Conservation (phyloP, 2,113 vertebrate genomes). For the Hymenochirus boettgeri region DNA sequence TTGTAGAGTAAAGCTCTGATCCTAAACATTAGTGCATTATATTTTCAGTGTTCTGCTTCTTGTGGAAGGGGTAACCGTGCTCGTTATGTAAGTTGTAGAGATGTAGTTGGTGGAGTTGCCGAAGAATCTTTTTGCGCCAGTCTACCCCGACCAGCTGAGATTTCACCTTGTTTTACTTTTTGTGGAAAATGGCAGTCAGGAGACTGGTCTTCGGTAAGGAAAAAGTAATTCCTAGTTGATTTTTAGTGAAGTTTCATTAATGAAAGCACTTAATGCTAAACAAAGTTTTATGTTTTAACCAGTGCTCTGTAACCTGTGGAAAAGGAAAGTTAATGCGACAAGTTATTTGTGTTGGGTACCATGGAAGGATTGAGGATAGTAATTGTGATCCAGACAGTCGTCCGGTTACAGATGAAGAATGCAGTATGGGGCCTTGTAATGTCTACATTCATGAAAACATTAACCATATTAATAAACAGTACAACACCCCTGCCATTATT, state of each 20-base stretch:
- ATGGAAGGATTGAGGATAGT: conserved; percentile 74
- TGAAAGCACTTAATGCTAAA: background rate
- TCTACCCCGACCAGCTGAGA: conserved; percentile 76
- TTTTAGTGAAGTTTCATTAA: background rate
- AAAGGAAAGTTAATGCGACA: conserved; percentile 73
- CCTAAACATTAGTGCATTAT: conserved; percentile 34
- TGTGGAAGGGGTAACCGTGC: conserved; percentile 82
- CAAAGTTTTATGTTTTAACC: conserved; percentile 47
- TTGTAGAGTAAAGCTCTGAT: too few relatives aligned
- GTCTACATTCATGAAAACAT: conserved; percentile 55
- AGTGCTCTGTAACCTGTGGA: conserved; percentile 89
- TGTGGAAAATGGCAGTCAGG: conserved; percentile 88
- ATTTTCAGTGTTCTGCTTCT: conserved; percentile 81
- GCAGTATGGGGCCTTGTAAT: conserved; percentile 68
- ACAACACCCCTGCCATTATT: conserved; percentile 61
- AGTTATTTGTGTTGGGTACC: conserved; percentile 80
- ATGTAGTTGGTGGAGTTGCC: conserved; percentile 71
- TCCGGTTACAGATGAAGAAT: conserved; percentile 73
- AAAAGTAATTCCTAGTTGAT: background rate
- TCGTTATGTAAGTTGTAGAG: conserved; percentile 91
- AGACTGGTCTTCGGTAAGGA: conserved; percentile 88
- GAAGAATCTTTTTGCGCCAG: conserved; percentile 80
- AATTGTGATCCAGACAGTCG: conserved; percentile 77
- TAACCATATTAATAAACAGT: conserved; percentile 51
- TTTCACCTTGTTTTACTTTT: conserved; percentile 75